These are phyloP conservation scores for Pentamera pediparva DNA, from an alignment of 53 echinoderm and acorn worm species.

Conservation along the genomic window DNA sequence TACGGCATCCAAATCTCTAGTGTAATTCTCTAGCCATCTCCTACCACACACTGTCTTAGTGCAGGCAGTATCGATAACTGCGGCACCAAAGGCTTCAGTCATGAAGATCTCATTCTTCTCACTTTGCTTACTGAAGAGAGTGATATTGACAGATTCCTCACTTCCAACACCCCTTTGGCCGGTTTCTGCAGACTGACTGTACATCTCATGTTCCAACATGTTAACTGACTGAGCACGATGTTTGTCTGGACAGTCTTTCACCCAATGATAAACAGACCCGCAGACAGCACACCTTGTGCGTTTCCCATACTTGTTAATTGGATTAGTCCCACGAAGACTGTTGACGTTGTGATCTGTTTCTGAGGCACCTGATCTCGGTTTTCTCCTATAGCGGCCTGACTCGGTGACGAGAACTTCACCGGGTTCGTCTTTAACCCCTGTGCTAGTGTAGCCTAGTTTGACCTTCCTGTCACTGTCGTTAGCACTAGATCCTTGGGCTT, in stretches of 20 bases:
- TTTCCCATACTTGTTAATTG: not conserved
- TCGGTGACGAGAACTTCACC: not conserved
- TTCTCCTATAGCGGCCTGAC: not conserved
- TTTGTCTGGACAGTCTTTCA: constrained; percentile 18
- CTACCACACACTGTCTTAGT: constrained; percentile 28
- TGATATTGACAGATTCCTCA: constrained; percentile 22
- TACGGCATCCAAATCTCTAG: not conserved
- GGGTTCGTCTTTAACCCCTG: not conserved
- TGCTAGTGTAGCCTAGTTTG: too few relatives aligned
- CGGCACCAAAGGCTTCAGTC: constrained; percentile 14
- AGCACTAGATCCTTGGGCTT: not conserved
- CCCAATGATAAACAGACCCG: constrained; percentile 17
- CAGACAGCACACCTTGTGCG: constrained; percentile 18
- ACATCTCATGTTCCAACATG: not conserved
- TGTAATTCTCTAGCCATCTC: not conserved
- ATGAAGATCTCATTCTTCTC: not conserved
- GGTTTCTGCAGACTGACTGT: too few relatives aligned
- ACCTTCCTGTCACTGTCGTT: not conserved
- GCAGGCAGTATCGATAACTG: constrained; percentile 14
- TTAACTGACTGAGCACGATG: not conserved
- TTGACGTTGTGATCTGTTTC: too few relatives aligned
- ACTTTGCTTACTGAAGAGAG: not conserved
- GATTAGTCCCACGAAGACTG: not conserved
- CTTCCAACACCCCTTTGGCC: too few relatives aligned
- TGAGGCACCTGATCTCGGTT: too few relatives aligned